phyloP scores from a whole-genome alignment of 2,113 vertebrate genomes.

The Cebidichthys violaceus region DNA sequence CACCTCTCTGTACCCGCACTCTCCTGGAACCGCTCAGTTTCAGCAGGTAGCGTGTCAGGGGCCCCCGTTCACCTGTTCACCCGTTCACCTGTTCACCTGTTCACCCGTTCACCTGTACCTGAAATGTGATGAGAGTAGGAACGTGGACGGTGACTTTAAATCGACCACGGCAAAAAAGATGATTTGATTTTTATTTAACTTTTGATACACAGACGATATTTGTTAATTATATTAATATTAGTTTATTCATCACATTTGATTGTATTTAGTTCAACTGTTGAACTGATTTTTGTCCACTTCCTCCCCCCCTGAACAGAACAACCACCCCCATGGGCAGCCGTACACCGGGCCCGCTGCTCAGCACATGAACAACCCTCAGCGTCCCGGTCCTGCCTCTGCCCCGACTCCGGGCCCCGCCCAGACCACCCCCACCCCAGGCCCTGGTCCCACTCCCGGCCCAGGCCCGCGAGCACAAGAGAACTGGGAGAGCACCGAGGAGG shows the following conservation, averaged over 20 bases:
- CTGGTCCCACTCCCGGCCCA: constrained; percentile 72
- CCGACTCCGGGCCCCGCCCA: constrained; percentile 70
- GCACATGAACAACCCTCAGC: constrained; percentile 99
- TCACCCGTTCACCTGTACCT: too few species aligned
- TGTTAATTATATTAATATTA: too few species aligned
- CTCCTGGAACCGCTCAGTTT: constrained; percentile 95
- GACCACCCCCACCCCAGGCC: constrained; percentile 46
- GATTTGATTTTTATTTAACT: too few species aligned
- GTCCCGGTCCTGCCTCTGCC: constrained; percentile 86
- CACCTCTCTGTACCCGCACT: constrained; percentile 96
- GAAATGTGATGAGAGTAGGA: too few species aligned
- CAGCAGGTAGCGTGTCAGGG: constrained; percentile 89
- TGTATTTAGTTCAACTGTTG: background rate
- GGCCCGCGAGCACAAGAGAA: constrained; percentile 99
- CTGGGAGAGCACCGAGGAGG: constrained; percentile 96
- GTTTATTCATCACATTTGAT: background rate
- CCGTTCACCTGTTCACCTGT: too few species aligned
- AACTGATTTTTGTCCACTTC: background rate
- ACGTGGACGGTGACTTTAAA: too few species aligned
- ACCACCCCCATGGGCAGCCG: constrained; percentile 98
- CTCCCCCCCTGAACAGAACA: constrained; percentile 85
- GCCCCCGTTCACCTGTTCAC: too few species aligned
- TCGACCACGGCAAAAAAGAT: too few species aligned
- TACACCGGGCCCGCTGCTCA: constrained; percentile 98
- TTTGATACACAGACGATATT: too few species aligned